Evolutionary conservation across 2,888 invertebrate genomes (phyloP), one percentile per base, ranked within the genome.

Genomic region (Hetaerina titia): DNA sequence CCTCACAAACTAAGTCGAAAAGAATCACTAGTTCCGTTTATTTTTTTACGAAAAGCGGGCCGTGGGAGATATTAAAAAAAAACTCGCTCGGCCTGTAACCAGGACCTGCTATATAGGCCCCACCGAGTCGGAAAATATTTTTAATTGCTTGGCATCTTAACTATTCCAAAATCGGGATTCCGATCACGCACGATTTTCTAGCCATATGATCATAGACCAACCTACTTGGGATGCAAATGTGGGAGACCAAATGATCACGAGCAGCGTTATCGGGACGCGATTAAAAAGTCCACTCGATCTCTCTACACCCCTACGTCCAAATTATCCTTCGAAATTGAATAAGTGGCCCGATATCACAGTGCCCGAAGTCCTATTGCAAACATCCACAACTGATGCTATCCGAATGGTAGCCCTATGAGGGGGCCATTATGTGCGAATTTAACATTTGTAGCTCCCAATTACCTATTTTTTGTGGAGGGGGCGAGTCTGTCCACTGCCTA

Each of bases 341-440:
- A 81, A 81, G 81, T 81, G 81, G 81, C 81, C 9, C 22, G 31
- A 81, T 81, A 81, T 81, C 81, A 31, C 81, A 11, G 31, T 13
- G 31, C 2, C 81, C 31, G 22, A 81, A 81, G 31, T 22, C 25
- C 13, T 31, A 81, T 81, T 81, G 81, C 81, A 81, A 81, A 81
- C 81, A 81, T 81, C 31, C 81, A 31, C 81, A 81, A 25, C 25
- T 81, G 81, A 81, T 81, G 31, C 81, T 31, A 81, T 81, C 81
- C 81, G 31, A 2, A 7, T 31, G 81, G 81, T 31, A 81, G 81
- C 13, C 81, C 11, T 31, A 11, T 31, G 25, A 81, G 8, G 11
- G 81, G 81, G 31, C 81, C 81, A 81, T 81, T 81, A 81, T 81
- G 81, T 81, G 81, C 81, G 25, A 81, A 81, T 81, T 81, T 31